These are phyloP conservation scores for Ciconia maguari DNA, from an alignment of 2,113 vertebrate genomes.

Conservation along the genomic window DNA sequence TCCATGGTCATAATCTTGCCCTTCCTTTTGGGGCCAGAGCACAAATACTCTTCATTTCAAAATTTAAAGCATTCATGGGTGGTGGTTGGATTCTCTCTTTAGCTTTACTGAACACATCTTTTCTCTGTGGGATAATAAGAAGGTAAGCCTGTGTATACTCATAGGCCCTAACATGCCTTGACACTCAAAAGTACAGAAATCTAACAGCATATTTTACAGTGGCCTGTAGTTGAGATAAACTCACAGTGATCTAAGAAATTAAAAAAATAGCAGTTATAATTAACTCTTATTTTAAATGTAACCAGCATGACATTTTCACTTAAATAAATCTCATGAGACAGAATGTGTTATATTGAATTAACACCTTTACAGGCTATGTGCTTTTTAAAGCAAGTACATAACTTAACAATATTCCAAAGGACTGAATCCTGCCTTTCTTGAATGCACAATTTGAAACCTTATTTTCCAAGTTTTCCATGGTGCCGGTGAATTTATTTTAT, in stretches of 20 bases:
- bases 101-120: neutral
- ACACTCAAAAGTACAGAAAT: neutral
- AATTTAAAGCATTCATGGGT: neutral
- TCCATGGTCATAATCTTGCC: fast-evolving
- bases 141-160: neutral
- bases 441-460: neutral
- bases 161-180: neutral
- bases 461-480: neutral
- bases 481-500: neutral
- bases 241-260: neutral
- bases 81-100: neutral
- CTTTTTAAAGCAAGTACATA: conserved; percentile 56
- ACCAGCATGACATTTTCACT: conserved; percentile 44
- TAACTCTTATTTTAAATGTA: conserved; percentile 41
- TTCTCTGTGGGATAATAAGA: neutral
- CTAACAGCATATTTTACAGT: neutral
- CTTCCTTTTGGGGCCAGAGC: neutral
- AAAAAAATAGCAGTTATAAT: neutral
- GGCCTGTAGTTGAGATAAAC: neutral
- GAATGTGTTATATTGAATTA: conserved; percentile 55
- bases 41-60: neutral
- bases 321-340: conserved; percentile 49
- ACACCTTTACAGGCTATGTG: conserved; percentile 42
- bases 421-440: neutral
- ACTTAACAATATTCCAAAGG: neutral